phyloP scores from a whole-genome alignment of 2,113 vertebrate species.

The Mola mola region DNA sequence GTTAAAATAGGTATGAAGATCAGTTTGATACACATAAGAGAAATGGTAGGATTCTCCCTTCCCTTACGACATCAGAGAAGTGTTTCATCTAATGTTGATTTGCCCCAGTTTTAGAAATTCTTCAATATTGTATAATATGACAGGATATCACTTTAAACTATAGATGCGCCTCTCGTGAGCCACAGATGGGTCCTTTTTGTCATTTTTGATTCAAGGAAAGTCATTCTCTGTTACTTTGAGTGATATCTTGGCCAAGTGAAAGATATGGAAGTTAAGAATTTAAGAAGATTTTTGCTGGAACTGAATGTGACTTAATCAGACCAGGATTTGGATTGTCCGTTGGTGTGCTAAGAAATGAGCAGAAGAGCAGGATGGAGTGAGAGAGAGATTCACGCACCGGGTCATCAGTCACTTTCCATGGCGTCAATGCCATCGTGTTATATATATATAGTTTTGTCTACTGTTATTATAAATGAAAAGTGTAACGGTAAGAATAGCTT shows the following conservation, averaged over 20 bases:
- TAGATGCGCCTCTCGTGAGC: neutral
- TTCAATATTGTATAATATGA: too few relatives aligned
- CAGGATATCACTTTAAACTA: too few relatives aligned
- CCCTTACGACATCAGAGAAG: too few relatives aligned
- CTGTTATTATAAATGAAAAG: constrained; percentile 29
- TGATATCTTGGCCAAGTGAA: constrained; percentile 14
- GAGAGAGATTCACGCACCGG: constrained; percentile 1
- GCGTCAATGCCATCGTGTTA: constrained; percentile 7
- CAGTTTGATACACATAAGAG: too few relatives aligned
- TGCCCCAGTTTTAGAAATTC: too few relatives aligned
- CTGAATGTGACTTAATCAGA: constrained; percentile 8
- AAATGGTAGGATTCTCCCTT: too few relatives aligned
- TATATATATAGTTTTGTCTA: constrained; percentile 21
- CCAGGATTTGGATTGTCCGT: constrained; percentile 19
- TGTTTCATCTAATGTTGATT: too few relatives aligned
- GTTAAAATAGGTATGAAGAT: too few relatives aligned
- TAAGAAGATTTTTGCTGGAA: constrained; percentile 31
- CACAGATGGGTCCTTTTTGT: neutral
- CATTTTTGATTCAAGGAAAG: constrained; percentile 15
- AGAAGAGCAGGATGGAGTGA: constrained; percentile 9
- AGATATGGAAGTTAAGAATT: constrained; percentile 26
- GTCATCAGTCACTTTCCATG: constrained; percentile 34
- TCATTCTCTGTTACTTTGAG: constrained; percentile 6
- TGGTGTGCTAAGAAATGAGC: constrained; percentile 22
- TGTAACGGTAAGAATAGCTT: constrained; percentile 24